Evolutionary conservation across 2,113 vertebrate species (phyloP), one percentile per base, ranked within the genome.

Genomic region (Cyprinodon variegatus): DNA sequence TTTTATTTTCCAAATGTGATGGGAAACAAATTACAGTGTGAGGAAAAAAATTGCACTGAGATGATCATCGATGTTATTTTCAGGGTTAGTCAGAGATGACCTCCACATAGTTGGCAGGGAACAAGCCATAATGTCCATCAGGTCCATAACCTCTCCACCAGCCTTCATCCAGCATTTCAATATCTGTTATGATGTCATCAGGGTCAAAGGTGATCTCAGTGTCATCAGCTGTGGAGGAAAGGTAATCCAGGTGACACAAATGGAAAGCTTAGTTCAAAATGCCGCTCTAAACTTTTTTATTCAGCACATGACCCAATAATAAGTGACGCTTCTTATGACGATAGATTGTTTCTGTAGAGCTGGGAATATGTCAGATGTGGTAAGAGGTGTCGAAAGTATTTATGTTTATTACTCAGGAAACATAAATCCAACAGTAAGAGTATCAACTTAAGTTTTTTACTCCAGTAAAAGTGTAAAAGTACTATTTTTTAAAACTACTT

Each of bases 31-130:
- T 9, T 4, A 41, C 9, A 41, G 2, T 20, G n/a, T n/a, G 17
- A 57, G 9, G n/a, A 57, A 57, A 20, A n/a, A 4, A 9, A 41
- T 6, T 3, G 5, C 41, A 41, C 9, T 41, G 9, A 6, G n/a
- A 57, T 57, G 8, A 29, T 29, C 59, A 63, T 57, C 36, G 13
- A 62, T 38, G 4, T 57, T n/a, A 2, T n/a, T 9, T 20, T 57
- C 50, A n/a, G 17, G 17, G 5, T 38, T 38, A 62, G 15, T n/a
- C 13, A 38, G 14, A 72, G 36, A 78, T 46, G 45, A 70, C 82
- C 74, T 98, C 96, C 66, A 99, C 98, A 0, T 98, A 99, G 74
- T 99, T 98, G 78, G 97, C 96, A 0, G 97, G 97, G 64, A 99
- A 99, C 96, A 99, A 95, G 65, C 98, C 98, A 0, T 94, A 97